phyloP scores from a whole-genome alignment of 2,797 vertebrate genomes.

The Cossypha polioptera region DNA sequence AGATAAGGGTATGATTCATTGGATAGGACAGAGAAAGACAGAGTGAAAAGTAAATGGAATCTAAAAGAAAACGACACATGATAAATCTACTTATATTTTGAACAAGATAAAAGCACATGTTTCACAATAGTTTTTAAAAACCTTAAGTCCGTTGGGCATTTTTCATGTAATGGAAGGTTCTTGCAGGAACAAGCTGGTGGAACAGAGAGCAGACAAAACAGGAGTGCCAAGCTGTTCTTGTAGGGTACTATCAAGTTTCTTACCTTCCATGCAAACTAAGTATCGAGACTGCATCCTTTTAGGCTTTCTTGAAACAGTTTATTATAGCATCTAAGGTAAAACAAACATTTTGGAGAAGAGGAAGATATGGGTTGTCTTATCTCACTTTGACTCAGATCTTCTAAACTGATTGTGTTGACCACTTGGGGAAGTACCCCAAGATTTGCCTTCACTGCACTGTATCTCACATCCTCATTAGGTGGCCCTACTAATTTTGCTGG shows the following conservation, averaged over 20 bases:
- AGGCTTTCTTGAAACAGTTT: not conserved
- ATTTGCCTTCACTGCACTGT: not conserved
- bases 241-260: not conserved
- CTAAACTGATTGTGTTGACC: accelerated
- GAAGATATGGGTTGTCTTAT: not conserved
- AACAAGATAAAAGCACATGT: not conserved
- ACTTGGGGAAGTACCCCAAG: not conserved
- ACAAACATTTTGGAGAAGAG: not conserved
- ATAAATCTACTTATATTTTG: not conserved
- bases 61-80: not conserved
- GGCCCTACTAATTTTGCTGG: not conserved
- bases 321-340: not conserved
- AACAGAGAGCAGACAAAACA: not conserved
- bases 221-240: not conserved
- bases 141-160: not conserved
- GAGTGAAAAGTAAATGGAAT: not conserved
- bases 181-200: accelerated
- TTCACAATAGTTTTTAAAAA: not conserved
- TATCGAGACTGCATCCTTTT: not conserved
- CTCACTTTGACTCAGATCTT: not conserved
- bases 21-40: not conserved
- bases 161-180: not conserved
- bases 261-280: not conserved
- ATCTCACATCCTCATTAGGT: not conserved
- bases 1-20: not conserved